Base-by-base conservation (phyloP, 2,797 vertebrate genomes). In the Carcharodon carcharias region DNA sequence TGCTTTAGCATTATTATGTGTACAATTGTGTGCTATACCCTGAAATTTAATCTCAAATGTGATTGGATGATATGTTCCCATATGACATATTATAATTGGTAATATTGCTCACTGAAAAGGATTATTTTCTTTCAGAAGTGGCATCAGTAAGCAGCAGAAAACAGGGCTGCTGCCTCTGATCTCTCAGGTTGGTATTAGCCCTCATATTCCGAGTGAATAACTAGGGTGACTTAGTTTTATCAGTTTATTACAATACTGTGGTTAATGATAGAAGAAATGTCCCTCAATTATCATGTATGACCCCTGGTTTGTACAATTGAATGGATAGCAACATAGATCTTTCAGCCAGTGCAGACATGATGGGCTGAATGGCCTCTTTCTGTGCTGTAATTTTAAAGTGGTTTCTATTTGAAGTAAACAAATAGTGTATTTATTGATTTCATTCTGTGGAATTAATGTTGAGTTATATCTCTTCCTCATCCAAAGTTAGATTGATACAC, bases 21-120 rank as follows among this genome's bases (percentile, higher is more conserved):
- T 92, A 40, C 1, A 63, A 63, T 14, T 95, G 11, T 5, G 26
- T 54, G 8, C 9, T 95, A 54, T n/a, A 45, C 23, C 21, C 11
- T 50, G 65, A 95, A 71, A 54, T 95, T 95, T 71, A 71, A 54
- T 54, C 67, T 54, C 45, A 69, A 67, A 69, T 95, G 7, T 69
- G 92, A 95, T 95, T 65, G 23, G 50, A 95, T 95, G 65, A 35
- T 26, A 95, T 50, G 67, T 35, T 56, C 71, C 56, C 50, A 95
- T 14, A 73, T 95, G 28, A 69, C 45, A 18, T 16, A 6, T 63
- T 35, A 73, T 28, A 69, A 40, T 95, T 69, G 31, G 50, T 16
- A 11, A 1, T 54, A 18, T 73, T 54, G 54, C 23, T 35, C 35
- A 56, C 12, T 73, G 65, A 7, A 18, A 73, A 73, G 26, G 45